These are phyloP conservation scores for Hemibagrus wyckioides DNA, from an alignment of 2,113 vertebrate species.

Conservation along the genomic window DNA sequence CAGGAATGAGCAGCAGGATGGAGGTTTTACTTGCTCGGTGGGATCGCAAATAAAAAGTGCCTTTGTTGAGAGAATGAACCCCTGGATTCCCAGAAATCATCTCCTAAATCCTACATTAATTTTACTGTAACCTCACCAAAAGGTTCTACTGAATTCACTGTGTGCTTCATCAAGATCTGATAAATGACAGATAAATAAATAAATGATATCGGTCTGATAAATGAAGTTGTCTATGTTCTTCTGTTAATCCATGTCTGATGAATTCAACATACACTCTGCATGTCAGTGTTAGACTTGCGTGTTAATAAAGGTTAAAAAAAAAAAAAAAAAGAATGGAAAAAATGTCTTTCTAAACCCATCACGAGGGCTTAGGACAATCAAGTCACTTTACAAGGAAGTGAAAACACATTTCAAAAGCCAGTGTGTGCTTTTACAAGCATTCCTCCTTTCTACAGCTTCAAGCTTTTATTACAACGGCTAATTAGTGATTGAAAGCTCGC, in stretches of 20 bases:
- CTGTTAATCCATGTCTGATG: not conserved
- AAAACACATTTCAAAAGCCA: not conserved
- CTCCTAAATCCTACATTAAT: not conserved
- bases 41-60: not conserved
- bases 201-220: not conserved
- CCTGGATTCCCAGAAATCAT: not conserved
- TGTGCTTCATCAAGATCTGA: not conserved
- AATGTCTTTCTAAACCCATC: not conserved
- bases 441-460: not conserved
- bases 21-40: not conserved
- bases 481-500: not conserved
- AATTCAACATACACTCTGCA: not conserved
- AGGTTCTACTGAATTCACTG: not conserved
- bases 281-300: not conserved
- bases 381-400: conserved; percentile 1
- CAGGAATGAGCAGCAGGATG: not conserved
- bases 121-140: not conserved
- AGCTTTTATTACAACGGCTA: not conserved
- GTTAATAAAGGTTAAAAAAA: not conserved
- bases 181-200: not conserved
- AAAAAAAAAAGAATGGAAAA: not conserved
- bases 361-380: not conserved
- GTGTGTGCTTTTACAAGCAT: not conserved
- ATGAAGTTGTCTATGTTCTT: not conserved
- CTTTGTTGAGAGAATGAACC: not conserved